phyloP scores from a whole-genome alignment of 1,140 invertebrate genomes.

The Drosophila sp. region DNA sequence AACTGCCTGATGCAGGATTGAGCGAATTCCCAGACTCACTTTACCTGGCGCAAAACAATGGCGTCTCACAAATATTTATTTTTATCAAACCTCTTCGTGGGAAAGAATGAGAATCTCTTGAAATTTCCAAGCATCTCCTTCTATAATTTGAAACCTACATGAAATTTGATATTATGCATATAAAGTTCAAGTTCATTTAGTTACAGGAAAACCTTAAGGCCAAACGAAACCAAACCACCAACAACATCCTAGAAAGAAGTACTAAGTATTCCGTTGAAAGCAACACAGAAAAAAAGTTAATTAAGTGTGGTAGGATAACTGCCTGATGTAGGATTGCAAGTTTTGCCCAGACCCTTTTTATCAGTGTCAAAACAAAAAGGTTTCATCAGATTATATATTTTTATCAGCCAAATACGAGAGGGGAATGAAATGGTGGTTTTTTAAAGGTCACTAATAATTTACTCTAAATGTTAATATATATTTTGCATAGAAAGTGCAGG shows the following conservation, averaged over 20 bases:
- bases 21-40: neutral
- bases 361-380: neutral
- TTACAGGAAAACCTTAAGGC: neutral
- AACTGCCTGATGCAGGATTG: constrained; percentile 5
- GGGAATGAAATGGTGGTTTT: no score
- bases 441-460: no score
- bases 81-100: neutral
- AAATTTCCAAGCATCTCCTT: neutral
- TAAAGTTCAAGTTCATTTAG: neutral
- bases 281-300: constrained; percentile 46
- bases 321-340: no score
- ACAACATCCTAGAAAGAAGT: neutral
- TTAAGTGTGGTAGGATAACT: constrained; percentile 31
- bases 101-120: neutral
- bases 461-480: no score
- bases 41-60: neutral
- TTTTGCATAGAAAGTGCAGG: no score
- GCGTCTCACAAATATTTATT: neutral
- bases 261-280: neutral
- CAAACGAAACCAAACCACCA: neutral
- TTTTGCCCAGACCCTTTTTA: constrained; percentile 6
- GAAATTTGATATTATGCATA: constrained; percentile 6
- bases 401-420: no score
- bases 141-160: neutral
- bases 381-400: no score